These are phyloP conservation scores for Eulemur albifrons DNA, from an alignment of 2,797 vertebrate genomes.

Conservation along the genomic window DNA sequence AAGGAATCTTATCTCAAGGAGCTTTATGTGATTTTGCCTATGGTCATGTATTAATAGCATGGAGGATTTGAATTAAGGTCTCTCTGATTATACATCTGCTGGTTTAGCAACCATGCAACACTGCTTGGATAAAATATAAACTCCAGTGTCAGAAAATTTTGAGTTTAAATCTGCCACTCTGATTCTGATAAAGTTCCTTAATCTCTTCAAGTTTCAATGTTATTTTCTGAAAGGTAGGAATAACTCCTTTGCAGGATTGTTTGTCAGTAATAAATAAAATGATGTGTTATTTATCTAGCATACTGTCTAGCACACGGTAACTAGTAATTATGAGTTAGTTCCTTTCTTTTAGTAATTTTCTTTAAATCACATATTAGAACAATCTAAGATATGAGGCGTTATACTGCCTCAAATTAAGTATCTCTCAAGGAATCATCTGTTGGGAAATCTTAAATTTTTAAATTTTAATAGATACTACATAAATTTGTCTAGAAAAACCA, in stretches of 20 bases:
- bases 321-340: not conserved
- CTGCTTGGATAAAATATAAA: not conserved
- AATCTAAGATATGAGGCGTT: not conserved
- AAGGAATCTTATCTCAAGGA: not conserved
- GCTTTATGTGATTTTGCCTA: not conserved
- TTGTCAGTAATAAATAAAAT: not conserved
- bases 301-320: not conserved
- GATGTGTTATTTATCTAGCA: not conserved
- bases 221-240: not conserved
- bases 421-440: not conserved
- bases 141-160: not conserved
- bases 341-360: not conserved
- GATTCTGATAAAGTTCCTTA: not conserved
- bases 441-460: not conserved
- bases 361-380: not conserved
- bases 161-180: not conserved
- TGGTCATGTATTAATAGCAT: not conserved
- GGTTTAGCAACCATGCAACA: not conserved
- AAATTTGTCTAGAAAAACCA: not conserved
- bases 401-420: not conserved
- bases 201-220: not conserved
- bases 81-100: not conserved
- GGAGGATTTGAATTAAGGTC: not conserved
- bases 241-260: not conserved
- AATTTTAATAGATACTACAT: not conserved